phyloP scores from a whole-genome alignment of 2,888 invertebrate species.

The Hypsopygia costalis region DNA sequence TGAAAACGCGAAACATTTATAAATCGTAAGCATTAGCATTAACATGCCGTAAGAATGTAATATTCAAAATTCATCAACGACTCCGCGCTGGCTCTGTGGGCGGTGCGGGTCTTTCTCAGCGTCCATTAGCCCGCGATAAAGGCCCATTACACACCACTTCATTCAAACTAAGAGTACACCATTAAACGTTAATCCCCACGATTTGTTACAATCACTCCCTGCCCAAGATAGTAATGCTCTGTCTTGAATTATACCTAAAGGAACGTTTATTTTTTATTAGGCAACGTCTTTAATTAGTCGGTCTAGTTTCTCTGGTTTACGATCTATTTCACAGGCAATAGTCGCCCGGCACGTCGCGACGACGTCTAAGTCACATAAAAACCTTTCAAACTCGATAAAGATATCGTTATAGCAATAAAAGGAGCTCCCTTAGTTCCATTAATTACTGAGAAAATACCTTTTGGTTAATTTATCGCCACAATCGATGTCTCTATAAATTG shows the following conservation, averaged over 20 bases:
- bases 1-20: no score
- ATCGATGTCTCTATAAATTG: slow-evolving; percentile 62
- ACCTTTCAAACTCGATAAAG: slow-evolving; percentile 57
- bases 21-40: no score
- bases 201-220: slow-evolving; percentile 44
- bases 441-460: slow-evolving; percentile 57
- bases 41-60: no score
- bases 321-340: slow-evolving; percentile 31
- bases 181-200: slow-evolving; percentile 56
- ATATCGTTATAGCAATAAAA: slow-evolving; percentile 62
- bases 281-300: slow-evolving; percentile 21
- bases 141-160: slow-evolving; percentile 58
- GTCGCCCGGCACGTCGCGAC: slow-evolving; percentile 20
- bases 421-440: slow-evolving; percentile 47
- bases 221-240: slow-evolving; percentile 27
- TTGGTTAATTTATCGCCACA: slow-evolving; percentile 54
- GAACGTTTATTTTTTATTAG: slow-evolving; percentile 16
- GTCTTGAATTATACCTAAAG: slow-evolving; percentile 21
- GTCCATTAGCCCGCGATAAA: slow-evolving; percentile 57
- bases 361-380: slow-evolving; percentile 27
- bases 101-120: slow-evolving; percentile 31
- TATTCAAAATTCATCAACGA: slow-evolving; percentile 14
- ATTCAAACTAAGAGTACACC: slow-evolving; percentile 52
- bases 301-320: slow-evolving; percentile 22
- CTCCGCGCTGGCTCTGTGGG: slow-evolving; percentile 23